phyloP scores from a whole-genome alignment of 2,888 invertebrate species.

The Nomada flava region DNA sequence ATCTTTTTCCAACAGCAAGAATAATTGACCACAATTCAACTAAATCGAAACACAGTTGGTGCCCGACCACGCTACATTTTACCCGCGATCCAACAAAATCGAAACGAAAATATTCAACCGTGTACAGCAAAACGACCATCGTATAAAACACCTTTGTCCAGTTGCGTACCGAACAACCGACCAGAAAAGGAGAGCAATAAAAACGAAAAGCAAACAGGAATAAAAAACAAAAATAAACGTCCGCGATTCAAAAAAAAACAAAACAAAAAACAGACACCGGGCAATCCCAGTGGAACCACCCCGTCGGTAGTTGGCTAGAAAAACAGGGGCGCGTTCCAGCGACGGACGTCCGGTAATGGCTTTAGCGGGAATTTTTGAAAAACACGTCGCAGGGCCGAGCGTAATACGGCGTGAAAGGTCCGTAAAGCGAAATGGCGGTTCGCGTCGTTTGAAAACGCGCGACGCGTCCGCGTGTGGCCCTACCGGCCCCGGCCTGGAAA shows the following conservation, averaged over 20 bases:
- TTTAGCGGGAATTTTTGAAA: constrained; percentile 69
- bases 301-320: constrained; percentile 35
- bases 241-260: neutral
- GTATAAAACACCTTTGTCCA: no score
- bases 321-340: constrained; percentile 47
- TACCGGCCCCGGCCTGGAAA: constrained; percentile 13
- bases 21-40: no score
- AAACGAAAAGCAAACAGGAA: no score
- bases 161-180: neutral
- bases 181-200: neutral
- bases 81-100: no score
- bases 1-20: no score
- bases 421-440: constrained; percentile 58
- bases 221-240: neutral
- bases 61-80: no score
- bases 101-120: no score
- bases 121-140: no score
- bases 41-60: no score
- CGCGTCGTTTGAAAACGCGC: constrained; percentile 54
- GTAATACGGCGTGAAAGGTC: constrained; percentile 69
- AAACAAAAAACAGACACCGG: constrained; percentile 7
- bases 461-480: constrained; percentile 22
- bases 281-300: constrained; percentile 31
- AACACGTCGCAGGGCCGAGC: constrained; percentile 53
- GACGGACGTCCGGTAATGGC: constrained; percentile 39